Evolutionary conservation across 2,888 invertebrate genomes (phyloP), one percentile per base, ranked within the genome.

Genomic region (Epistrophella euchroma): DNA sequence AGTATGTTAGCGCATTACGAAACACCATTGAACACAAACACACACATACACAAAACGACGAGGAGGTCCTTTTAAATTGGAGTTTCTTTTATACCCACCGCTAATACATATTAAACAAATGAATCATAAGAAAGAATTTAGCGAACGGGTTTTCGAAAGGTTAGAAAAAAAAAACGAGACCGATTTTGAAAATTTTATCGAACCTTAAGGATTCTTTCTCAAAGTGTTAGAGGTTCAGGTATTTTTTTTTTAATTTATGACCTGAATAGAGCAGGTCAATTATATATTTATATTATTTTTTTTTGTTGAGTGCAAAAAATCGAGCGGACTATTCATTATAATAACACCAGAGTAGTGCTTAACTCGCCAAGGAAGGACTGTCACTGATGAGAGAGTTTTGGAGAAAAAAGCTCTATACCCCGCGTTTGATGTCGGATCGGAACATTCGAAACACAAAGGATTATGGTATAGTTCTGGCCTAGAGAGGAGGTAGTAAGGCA

Each of bases 201-300:
- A 19, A 19, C 11, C n/a, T 62, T 43, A 28, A 13, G 43, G 25
- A 43, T 17, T 47, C 47, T 45, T 64, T 11, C 2, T 13, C 13
- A 4, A 19, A 22, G 7, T 37, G 2, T 58, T 58, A 5, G 32
- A 1, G 19, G 32, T 71, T 7, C 9, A 5, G 2, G 70, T 35
- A 7, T 72, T 72, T 66, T 58, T 79, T 64, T 3, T 6, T 76
- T 68, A 50, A 80, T 88, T 87, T 88, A 84, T 91, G 91, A 91
- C 91, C 91, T 90, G 91, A 90, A 91, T 91, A 47, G 89, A 89
- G 89, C 88, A 90, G 91, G 90, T 90, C 91, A 90, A 90, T 88
- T 28, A 50, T 58, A 52, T 62, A 37, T 35, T 66, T 50, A 37
- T 68, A 50, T 72, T 66, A 64, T 64, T 71, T 70, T 15, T 55